Percentiles rank a stretch among this genome's conserved stretches.
phyloP scores from a whole-genome alignment of 2,113 vertebrate genomes.

The Quiscalus mexicanus region DNA sequence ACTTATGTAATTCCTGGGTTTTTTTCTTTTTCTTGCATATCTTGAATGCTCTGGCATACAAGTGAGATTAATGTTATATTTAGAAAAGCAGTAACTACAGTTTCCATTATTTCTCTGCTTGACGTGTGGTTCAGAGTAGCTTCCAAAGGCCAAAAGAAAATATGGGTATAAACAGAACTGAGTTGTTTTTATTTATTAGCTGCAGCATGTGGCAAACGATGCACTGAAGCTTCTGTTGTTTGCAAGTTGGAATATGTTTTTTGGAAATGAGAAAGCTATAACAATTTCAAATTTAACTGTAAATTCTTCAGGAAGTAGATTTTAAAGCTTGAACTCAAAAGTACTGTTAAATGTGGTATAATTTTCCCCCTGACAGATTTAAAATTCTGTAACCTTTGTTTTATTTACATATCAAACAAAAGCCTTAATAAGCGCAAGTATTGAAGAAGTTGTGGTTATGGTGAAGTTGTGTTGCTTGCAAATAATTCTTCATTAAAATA shows the following conservation, averaged over 20 bases:
- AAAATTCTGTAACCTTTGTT: not conserved
- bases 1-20: not conserved
- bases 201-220: not conserved
- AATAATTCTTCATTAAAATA: not conserved
- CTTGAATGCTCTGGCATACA: not conserved
- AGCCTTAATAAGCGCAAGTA: not conserved
- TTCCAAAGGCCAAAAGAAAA: not conserved
- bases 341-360: not conserved
- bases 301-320: not conserved
- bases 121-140: not conserved
- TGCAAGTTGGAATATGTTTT: not conserved
- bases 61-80: not conserved
- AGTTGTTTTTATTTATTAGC: not conserved
- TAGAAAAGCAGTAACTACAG: not conserved
- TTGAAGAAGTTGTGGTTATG: not conserved
- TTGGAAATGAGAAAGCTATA: not conserved
- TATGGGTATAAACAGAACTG: not conserved
- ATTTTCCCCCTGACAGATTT: not conserved
- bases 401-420: not conserved
- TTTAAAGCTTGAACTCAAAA: not conserved
- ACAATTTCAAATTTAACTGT: not conserved
- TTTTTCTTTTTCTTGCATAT: not conserved
- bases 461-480: not conserved
- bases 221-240: not conserved
- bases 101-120: not conserved